A percentile compares a stretch with the other conserved stretches of the same genome.
Conservation (phyloP, 2,113 vertebrate species). For the Delphinapterus leucas region DNA sequence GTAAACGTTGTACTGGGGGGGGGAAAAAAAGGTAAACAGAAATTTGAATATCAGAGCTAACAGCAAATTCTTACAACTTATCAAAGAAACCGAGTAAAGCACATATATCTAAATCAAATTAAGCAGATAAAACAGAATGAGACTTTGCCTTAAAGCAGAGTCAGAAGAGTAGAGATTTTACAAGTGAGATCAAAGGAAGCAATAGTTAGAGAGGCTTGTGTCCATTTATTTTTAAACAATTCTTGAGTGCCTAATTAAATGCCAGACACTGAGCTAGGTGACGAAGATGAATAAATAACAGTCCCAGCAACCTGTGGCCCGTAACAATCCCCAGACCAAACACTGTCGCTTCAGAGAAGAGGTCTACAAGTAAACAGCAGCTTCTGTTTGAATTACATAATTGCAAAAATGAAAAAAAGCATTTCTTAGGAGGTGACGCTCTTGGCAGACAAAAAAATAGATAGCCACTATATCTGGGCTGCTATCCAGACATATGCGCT, state of each 20-base stretch:
- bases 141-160: background rate
- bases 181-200: background rate
- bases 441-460: background rate
- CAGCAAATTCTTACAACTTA: conserved; percentile 29
- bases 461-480: background rate
- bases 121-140: background rate
- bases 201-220: background rate
- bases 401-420: background rate
- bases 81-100: background rate
- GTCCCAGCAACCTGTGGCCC: background rate
- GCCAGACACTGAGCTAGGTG: background rate
- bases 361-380: background rate
- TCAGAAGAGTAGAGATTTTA: background rate
- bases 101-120: background rate
- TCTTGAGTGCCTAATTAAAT: background rate
- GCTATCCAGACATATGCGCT: background rate
- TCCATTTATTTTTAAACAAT: background rate
- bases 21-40: background rate
- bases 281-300: background rate
- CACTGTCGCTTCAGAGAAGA: background rate
- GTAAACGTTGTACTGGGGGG: background rate
- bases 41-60: background rate
- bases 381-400: background rate
- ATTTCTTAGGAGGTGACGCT: background rate
- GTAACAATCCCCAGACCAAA: background rate